Evolutionary conservation across 2,113 vertebrate species (phyloP).

Genomic region (Pungitius pungitius): DNA sequence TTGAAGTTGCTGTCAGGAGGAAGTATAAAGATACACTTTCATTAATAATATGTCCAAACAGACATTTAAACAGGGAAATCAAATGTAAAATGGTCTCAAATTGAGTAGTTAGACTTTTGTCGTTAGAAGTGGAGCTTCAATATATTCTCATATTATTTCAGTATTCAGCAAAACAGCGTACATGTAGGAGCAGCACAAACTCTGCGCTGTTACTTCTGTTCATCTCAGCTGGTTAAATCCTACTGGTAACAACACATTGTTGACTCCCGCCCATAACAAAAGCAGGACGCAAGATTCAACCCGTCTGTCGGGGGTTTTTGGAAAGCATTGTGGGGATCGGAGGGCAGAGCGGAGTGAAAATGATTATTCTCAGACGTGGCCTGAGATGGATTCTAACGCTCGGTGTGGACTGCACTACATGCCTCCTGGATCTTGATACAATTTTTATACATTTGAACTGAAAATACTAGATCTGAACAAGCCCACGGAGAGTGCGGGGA

Average conservation of each 20-base stretch:
- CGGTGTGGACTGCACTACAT: constrained; percentile 4
- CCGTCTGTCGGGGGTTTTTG: background rate
- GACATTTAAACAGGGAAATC: background rate
- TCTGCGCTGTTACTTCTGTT: background rate
- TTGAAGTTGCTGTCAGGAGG: background rate
- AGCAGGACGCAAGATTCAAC: background rate
- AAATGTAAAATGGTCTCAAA: background rate
- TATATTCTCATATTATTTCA: background rate
- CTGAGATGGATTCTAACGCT: constrained; percentile 9
- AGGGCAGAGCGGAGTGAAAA: background rate
- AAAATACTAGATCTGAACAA: constrained; percentile 33
- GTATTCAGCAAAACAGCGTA: background rate
- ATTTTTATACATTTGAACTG: constrained; percentile 44
- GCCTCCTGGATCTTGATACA: constrained; percentile 45
- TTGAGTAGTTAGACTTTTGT: background rate
- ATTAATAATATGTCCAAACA: background rate
- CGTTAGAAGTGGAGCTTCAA: background rate
- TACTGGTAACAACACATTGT: background rate
- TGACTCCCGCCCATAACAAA: background rate
- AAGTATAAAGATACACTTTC: background rate
- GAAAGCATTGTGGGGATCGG: background rate
- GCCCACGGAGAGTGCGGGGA: constrained; percentile 28
- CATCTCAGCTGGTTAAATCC: background rate
- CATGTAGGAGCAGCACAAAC: background rate
- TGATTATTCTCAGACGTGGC: background rate